Evolutionary conservation across 2,797 vertebrate species (phyloP).

Genomic region (Nannoperca australis): DNA sequence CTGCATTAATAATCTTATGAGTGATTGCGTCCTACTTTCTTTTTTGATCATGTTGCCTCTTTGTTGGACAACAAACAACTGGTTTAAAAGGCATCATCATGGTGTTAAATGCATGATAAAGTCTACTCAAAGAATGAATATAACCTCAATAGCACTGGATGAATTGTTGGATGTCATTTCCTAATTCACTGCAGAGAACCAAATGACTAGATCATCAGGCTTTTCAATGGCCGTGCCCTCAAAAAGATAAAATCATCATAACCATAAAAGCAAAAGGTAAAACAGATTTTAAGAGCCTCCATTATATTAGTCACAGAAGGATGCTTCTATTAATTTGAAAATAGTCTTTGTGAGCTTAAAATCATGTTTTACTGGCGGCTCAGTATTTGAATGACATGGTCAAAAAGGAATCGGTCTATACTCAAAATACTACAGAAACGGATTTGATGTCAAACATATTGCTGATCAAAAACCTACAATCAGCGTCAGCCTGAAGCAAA

Average conservation of each 20-base stretch:
- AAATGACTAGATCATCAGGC: neutral
- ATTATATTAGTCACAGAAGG: neutral
- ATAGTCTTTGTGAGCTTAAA: neutral
- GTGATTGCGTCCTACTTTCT: neutral
- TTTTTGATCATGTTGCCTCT: no score
- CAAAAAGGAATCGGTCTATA: neutral
- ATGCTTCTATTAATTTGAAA: neutral
- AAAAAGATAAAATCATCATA: conserved; percentile 1
- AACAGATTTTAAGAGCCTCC: neutral
- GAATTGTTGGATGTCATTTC: neutral
- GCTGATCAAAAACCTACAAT: conserved; percentile 10
- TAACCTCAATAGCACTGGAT: neutral
- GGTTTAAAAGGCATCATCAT: neutral
- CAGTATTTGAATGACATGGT: neutral
- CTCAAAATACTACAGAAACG: conserved; percentile 5
- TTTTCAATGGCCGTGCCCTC: neutral
- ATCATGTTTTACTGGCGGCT: neutral
- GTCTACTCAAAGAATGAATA: neutral
- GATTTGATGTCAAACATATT: conserved; percentile 20
- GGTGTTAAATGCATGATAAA: neutral
- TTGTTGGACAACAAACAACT: neutral
- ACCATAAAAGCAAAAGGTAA: neutral
- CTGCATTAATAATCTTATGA: neutral
- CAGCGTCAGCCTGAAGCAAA: conserved; percentile 16
- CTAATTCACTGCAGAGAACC: neutral